Conservation (phyloP, 2,888 invertebrate species). For the Scaeva pyrastri region DNA sequence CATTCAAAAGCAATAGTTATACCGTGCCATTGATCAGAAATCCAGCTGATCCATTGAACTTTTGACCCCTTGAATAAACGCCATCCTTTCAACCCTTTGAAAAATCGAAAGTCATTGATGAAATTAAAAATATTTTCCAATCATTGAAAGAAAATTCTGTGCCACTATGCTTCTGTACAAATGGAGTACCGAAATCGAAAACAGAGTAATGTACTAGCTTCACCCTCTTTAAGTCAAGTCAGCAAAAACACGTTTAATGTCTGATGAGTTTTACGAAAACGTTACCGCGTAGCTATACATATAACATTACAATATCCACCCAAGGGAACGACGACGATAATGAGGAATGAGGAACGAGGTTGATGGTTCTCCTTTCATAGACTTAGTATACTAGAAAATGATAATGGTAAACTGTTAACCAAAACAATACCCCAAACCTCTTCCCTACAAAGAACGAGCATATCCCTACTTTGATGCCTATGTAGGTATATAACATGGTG, state of each 20-base stretch:
- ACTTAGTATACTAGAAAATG: constrained; percentile 63
- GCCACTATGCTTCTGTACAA: too few relatives aligned
- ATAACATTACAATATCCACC: too few relatives aligned
- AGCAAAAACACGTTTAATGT: neutral
- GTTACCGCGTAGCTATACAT: neutral
- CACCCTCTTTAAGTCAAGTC: neutral
- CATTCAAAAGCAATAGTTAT: too few relatives aligned
- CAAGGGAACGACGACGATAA: neutral
- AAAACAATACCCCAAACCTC: constrained; percentile 57
- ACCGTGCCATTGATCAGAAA: too few relatives aligned
- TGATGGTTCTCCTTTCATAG: constrained; percentile 38
- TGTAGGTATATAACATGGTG: neutral
- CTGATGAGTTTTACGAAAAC: constrained; percentile 10
- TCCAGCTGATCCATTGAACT: too few relatives aligned
- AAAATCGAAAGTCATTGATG: too few relatives aligned
- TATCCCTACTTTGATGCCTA: too few relatives aligned
- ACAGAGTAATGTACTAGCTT: neutral
- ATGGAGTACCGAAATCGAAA: too few relatives aligned
- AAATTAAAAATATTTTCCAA: too few relatives aligned
- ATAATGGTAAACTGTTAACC: constrained; percentile 72
- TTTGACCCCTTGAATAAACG: rapidly evolving
- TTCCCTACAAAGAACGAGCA: neutral
- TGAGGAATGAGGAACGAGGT: constrained; percentile 18
- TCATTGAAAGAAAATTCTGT: too few relatives aligned
- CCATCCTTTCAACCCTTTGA: too few relatives aligned